Base-by-base conservation (phyloP, 2,113 vertebrate species). In the Eolophus roseicapilla region DNA sequence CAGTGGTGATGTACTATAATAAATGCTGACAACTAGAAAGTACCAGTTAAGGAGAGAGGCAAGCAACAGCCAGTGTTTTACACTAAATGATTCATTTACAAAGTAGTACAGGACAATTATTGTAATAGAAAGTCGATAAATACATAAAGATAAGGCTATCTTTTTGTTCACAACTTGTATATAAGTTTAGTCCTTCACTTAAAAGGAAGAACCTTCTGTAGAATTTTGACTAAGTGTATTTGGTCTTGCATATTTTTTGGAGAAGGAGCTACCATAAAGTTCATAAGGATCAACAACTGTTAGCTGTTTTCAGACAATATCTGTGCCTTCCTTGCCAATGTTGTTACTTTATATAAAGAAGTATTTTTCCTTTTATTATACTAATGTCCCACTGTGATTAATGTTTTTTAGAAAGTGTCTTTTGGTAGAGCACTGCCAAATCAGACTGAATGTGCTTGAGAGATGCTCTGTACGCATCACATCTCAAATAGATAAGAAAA, bases 11-110 rank as follows among this genome's bases (percentile, higher is more conserved):
- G 84, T 87, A 77, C 67, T 91, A 83, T 92, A 96, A 95, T 96
- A 97, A 96, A 96, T 80, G 95, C 96, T 97, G 96, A 95, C 92
- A 93, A 94, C 77, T 82, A 76, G 49, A 78, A 96, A 97, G 84
- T 90, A 92, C 73, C 88, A 88, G 46, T 94, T 92, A 92, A 33
- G 37, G 21, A 70, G 43, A 86, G 39, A 92, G 55, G 63, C 35
- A 95, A 96, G 78, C 44, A 91, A 60, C 41, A 50, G 65, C 41
- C 35, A 80, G 53, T 37, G 41, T 74, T 93, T 60, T 65, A 75
- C 28, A 68, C 33, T 47, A 92, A 95, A 67, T 60, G 20, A 86
- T 82, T 81, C 1, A 70, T 86, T 92, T 94, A 73, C 35, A 63
- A 90, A 94, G 75, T 79, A 60, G 27, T 49, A 20, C 16, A 55